These are phyloP conservation scores for Prosapia bicincta DNA, from an alignment of 2,888 invertebrate species.

Conservation along the genomic window DNA sequence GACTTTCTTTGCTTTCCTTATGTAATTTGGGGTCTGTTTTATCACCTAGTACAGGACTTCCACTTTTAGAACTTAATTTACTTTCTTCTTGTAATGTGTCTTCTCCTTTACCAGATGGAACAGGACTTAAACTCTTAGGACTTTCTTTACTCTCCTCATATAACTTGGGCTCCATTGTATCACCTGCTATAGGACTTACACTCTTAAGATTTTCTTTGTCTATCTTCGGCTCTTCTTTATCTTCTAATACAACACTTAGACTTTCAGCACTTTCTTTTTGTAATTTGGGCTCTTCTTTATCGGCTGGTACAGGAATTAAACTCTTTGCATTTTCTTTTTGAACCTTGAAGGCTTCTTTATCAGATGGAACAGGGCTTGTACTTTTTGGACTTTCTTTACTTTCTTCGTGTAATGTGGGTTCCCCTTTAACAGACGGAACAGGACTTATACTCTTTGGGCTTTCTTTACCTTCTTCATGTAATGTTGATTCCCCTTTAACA, in stretches of 20 bases:
- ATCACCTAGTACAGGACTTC: slow-evolving; percentile 1
- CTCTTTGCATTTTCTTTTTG: not conserved
- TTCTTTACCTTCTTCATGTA: not conserved
- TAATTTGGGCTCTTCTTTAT: not conserved
- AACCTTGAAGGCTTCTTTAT: not conserved
- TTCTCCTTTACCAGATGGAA: slow-evolving; percentile 1
- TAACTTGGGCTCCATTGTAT: not conserved
- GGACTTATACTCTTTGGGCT: not conserved
- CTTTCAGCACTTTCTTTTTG: slow-evolving; percentile 5
- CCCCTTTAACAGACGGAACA: slow-evolving; percentile 11
- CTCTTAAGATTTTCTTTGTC: not conserved
- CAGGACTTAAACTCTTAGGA: not conserved
- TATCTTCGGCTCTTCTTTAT: not conserved
- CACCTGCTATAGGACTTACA: not conserved
- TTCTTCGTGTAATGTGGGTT: not conserved
- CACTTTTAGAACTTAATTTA: not conserved
- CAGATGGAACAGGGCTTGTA: not conserved
- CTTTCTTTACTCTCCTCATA: not conserved
- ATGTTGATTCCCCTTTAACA: not conserved
- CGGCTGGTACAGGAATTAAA: not conserved
- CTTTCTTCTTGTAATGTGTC: not conserved
- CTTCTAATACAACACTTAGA: slow-evolving; percentile 9
- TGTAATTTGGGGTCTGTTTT: slow-evolving; percentile 23
- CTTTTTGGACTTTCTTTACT: not conserved
- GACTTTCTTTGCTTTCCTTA: not conserved